Evolutionary conservation across 2,113 vertebrate genomes (phyloP).

Genomic region (Vicugna pacos): DNA sequence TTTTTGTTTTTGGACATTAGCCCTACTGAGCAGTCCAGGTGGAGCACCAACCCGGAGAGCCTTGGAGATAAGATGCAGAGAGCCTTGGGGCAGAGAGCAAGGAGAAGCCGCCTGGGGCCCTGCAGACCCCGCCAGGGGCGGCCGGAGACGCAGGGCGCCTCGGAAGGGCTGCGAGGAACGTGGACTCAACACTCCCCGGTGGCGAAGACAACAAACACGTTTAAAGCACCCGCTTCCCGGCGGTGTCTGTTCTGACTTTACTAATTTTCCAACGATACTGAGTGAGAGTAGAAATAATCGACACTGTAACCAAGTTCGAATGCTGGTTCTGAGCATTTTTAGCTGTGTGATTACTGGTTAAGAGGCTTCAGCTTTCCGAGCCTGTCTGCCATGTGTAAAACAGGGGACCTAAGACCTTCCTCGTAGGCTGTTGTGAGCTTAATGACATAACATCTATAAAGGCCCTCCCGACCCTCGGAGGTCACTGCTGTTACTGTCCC

Average conservation of each 20-base stretch:
- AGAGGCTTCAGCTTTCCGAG: background rate
- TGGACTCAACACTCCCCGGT: fast-evolving
- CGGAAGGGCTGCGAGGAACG: fast-evolving
- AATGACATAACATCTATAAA: background rate
- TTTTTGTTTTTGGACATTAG: background rate
- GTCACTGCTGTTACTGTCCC: background rate
- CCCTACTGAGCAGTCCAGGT: background rate
- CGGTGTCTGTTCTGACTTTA: background rate
- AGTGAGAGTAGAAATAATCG: background rate
- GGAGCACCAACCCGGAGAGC: background rate
- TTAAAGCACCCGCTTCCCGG: background rate
- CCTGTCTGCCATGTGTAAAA: no score
- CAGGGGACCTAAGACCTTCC: background rate
- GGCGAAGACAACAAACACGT: background rate
- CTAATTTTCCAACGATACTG: background rate
- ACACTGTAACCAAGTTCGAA: background rate
- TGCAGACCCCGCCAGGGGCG: background rate
- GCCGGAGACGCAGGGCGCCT: fast-evolving
- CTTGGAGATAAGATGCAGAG: background rate
- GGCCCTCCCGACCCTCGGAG: background rate
- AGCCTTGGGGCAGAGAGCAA: background rate
- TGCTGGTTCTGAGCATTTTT: background rate
- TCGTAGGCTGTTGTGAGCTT: background rate
- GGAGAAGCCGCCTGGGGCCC: background rate
- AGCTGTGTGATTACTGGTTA: background rate